A percentile compares a stretch with the other conserved stretches of the same genome.
Conservation (phyloP, 2,113 vertebrate genomes). For the Perca fluviatilis region DNA sequence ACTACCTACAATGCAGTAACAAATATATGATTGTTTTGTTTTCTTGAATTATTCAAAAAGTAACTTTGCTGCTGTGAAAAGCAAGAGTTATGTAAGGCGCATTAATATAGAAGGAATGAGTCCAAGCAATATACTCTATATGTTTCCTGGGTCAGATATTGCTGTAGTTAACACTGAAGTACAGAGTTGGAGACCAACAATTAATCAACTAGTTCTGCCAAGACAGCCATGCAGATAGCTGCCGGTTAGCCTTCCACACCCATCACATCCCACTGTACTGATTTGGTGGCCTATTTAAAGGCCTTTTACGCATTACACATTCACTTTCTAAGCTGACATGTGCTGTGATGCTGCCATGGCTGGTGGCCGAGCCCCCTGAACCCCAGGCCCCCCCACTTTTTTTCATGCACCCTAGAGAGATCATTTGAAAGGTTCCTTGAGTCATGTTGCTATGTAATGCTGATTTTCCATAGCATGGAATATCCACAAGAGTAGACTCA, state of each 20-base stretch:
- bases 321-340: slow-evolving; percentile 27
- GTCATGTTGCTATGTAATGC: slow-evolving; percentile 4
- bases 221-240: slow-evolving; percentile 50
- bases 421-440: slow-evolving; percentile 34
- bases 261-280: slow-evolving; percentile 18
- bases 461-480: slow-evolving; percentile 19
- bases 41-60: background rate
- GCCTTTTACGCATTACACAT: slow-evolving; percentile 14
- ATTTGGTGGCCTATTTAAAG: slow-evolving; percentile 58
- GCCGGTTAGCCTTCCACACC: slow-evolving; percentile 25
- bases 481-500: background rate
- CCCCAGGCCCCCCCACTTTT: slow-evolving; percentile 21
- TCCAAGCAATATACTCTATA: slow-evolving; percentile 27
- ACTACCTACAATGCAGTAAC: slow-evolving; percentile 13
- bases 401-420: background rate
- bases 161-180: slow-evolving; percentile 25
- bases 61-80: background rate
- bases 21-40: background rate
- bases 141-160: slow-evolving; percentile 22
- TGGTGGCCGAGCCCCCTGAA: slow-evolving; percentile 13
- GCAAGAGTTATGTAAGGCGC: background rate
- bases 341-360: slow-evolving; percentile 27
- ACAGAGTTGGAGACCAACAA: background rate
- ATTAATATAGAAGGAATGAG: background rate
- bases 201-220: slow-evolving; percentile 31